A percentile compares a stretch with the other conserved stretches of the same genome.
Conservation (phyloP, 1,140 invertebrate genomes). For the Bactericera cockerelli region DNA sequence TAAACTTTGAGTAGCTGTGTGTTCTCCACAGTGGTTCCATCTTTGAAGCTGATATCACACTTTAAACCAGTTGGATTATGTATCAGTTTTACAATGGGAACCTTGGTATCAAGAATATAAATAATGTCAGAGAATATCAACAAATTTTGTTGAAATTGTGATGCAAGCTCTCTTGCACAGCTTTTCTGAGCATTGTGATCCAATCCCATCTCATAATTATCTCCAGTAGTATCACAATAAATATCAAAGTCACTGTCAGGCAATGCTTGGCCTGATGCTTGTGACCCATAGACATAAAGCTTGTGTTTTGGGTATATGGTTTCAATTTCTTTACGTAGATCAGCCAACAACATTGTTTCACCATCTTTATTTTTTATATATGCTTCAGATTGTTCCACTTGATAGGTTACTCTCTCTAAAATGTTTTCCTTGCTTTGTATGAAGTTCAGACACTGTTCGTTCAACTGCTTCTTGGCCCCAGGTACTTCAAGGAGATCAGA, state of each 20-base stretch:
- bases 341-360: too few relatives aligned
- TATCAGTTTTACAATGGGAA: conserved; percentile 38
- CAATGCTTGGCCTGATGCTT: conserved; percentile 29
- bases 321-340: too few relatives aligned
- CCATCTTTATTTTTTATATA: background rate
- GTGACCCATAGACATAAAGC: conserved; percentile 30
- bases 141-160: too few relatives aligned
- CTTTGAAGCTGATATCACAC: conserved; percentile 39
- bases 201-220: too few relatives aligned
- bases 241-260: conserved; percentile 33
- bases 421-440: background rate
- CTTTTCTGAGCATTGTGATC: too few relatives aligned
- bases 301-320: too few relatives aligned
- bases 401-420: background rate
- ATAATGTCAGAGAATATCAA: too few relatives aligned
- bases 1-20: conserved; percentile 33
- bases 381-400: background rate
- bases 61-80: conserved; percentile 31
- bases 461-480: too few relatives aligned
- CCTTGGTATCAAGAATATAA: conserved; percentile 10
- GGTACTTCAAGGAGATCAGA: too few relatives aligned
- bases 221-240: conserved; percentile 30
- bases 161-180: too few relatives aligned
- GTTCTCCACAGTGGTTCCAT: conserved; percentile 37
- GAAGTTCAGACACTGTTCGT: background rate